Percentiles rank a stretch among this genome's conserved stretches.
These are phyloP conservation scores for Diadophis punctatus DNA, from an alignment of 2,113 vertebrate species.

Conservation along the genomic window DNA sequence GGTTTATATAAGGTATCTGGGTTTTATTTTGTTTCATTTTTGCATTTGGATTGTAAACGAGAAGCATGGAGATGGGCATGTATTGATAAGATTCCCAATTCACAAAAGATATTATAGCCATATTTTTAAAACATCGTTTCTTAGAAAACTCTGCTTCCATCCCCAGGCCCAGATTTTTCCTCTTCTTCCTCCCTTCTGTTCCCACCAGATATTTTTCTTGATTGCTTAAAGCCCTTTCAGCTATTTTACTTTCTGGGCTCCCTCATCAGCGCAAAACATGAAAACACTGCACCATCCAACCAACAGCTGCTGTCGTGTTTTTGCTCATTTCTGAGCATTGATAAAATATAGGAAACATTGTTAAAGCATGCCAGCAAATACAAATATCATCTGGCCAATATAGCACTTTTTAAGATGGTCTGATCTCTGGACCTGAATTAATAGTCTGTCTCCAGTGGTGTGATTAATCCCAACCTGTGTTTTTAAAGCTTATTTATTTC, in stretches of 20 bases:
- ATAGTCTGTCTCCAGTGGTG: not conserved
- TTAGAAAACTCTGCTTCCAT: not conserved
- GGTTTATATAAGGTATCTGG: not conserved
- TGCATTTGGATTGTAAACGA: slow-evolving; percentile 7
- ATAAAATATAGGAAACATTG: not conserved
- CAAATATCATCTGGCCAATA: not conserved
- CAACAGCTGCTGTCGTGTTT: not conserved
- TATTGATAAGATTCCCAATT: not conserved
- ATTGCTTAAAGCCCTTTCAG: not conserved
- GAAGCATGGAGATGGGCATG: not conserved
- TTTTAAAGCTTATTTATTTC: not conserved
- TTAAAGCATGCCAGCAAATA: not conserved
- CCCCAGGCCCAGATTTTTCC: not conserved
- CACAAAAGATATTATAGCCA: not conserved
- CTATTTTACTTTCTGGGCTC: not conserved
- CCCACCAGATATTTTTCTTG: not conserved
- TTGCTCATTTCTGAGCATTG: not conserved
- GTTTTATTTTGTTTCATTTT: not conserved
- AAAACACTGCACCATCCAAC: not conserved
- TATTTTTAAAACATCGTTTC: not conserved
- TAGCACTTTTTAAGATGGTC: not conserved
- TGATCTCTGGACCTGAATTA: not conserved
- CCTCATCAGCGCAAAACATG: not conserved
- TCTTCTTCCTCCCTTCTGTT: not conserved
- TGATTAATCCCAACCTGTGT: not conserved